These are phyloP conservation scores for Platypus cylindrus DNA, from an alignment of 2,888 invertebrate genomes.

Conservation along the genomic window DNA sequence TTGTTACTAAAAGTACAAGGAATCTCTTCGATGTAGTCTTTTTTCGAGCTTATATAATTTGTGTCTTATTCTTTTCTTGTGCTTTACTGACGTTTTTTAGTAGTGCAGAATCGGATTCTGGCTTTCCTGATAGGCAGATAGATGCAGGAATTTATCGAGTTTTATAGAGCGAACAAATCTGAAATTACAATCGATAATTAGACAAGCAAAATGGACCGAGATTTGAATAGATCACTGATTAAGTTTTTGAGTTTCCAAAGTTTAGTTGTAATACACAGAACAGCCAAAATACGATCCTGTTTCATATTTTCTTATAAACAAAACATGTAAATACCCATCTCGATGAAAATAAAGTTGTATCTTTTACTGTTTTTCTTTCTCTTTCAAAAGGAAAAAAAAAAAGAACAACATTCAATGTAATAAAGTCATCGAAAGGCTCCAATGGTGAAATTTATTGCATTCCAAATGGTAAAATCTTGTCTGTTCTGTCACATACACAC, in stretches of 20 bases:
- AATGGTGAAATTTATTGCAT: constrained; percentile 21
- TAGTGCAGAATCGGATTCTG: no score
- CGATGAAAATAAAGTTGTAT: neutral
- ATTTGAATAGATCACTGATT: constrained; percentile 1
- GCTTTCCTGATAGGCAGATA: no score
- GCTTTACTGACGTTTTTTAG: no score
- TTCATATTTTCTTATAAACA: constrained; percentile 6
- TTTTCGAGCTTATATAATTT: no score
- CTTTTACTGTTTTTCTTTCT: neutral
- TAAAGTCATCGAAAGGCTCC: constrained; percentile 21
- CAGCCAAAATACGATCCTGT: neutral
- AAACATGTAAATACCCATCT: constrained; percentile 2
- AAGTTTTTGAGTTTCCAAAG: constrained; percentile 6
- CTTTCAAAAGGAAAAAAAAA: neutral
- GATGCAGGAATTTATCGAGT: no score
- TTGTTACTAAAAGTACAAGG: no score
- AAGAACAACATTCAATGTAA: constrained; percentile 13
- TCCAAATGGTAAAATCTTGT: constrained; percentile 22
- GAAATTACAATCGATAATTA: no score
- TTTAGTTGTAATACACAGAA: no score
- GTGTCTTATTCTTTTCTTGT: no score
- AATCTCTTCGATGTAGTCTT: no score
- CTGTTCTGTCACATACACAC: constrained; percentile 18
- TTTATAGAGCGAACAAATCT: no score
- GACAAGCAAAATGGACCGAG: no score